Base-by-base conservation (phyloP, 2,113 vertebrate genomes). In the Sylvicapra grimmia region DNA sequence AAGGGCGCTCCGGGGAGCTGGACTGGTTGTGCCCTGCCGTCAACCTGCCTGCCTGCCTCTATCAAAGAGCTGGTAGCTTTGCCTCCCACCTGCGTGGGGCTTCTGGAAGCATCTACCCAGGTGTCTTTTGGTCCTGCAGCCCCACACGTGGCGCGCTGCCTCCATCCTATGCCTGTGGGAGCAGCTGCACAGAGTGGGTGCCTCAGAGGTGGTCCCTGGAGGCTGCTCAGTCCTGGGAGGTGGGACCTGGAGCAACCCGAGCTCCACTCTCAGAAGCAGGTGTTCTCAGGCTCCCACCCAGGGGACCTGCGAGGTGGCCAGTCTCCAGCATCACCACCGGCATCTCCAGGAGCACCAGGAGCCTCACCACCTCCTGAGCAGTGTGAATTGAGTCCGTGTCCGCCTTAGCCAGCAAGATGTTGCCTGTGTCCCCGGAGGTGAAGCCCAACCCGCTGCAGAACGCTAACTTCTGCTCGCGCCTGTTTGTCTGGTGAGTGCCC, bases 371-470 rank as follows among this genome's bases (percentile, higher is more conserved):
- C 15, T 6, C 63, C 15, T 15, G 31, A 33, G 31, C 63, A 65
- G 63, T 1, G 3, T 4, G 1, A 16, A 16, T 15, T 33, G 31
- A 8, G 14, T 16, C 63, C 1, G 61, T 33, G 31, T 33, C 15
- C 63, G 0, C 31, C 29, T 65, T 15, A 15, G 14, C 33, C 15
- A 0, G 29, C 14, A 65, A 65, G 31, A 65, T 65, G 63, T 2
- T 4, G 7, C 63, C 63, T 6, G 31, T 65, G 63, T 65, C 63
- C 15, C 6, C 15, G 0, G 63, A 65, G 31, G 31, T 65, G 63
- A 65, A 65, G 33, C 1, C 63, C 7, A 65, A 18, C 3, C 63
- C 63, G 1, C 63, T 65, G 31, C 63, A n/a, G 31, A n/a, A 33
- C 0, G 63, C 63, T 1, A 33, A 33, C 14, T 33, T 65, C 14